Conservation (phyloP, 2,797 vertebrate genomes). For the Chelon auratus region DNA sequence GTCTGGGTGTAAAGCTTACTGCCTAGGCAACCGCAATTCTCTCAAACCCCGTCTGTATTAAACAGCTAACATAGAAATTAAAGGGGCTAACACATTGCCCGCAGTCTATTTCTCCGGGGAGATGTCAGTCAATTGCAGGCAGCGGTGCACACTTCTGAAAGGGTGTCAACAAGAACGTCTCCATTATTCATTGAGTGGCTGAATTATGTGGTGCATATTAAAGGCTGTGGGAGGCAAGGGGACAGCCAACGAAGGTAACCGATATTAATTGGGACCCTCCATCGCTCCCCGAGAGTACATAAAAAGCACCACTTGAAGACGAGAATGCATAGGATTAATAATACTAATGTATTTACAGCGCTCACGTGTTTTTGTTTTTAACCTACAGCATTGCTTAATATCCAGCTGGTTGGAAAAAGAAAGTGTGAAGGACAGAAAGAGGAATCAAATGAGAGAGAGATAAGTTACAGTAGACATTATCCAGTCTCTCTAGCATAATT, state of each 20-base stretch:
- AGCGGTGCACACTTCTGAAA: slow-evolving; percentile 43
- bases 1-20: slow-evolving; percentile 44
- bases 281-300: slow-evolving; percentile 7
- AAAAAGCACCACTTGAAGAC: slow-evolving; percentile 33
- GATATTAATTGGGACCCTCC: slow-evolving; percentile 53
- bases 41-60: slow-evolving; percentile 23
- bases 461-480: slow-evolving; percentile 47
- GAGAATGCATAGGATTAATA: slow-evolving; percentile 6
- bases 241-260: slow-evolving; percentile 49
- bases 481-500: slow-evolving; percentile 66
- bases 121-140: slow-evolving; percentile 33
- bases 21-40: slow-evolving; percentile 27
- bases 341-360: slow-evolving; percentile 5
- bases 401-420: background rate
- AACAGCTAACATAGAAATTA: slow-evolving; percentile 56
- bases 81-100: slow-evolving; percentile 57
- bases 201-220: slow-evolving; percentile 73
- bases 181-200: slow-evolving; percentile 71
- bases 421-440: slow-evolving; percentile 26
- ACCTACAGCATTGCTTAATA: background rate
- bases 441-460: background rate
- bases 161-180: slow-evolving; percentile 60
- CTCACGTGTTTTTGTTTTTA: background rate
- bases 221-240: slow-evolving; percentile 48
- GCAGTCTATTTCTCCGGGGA: slow-evolving; percentile 34